Conservation (phyloP, 2,113 vertebrate genomes). For the Chionis minor region DNA sequence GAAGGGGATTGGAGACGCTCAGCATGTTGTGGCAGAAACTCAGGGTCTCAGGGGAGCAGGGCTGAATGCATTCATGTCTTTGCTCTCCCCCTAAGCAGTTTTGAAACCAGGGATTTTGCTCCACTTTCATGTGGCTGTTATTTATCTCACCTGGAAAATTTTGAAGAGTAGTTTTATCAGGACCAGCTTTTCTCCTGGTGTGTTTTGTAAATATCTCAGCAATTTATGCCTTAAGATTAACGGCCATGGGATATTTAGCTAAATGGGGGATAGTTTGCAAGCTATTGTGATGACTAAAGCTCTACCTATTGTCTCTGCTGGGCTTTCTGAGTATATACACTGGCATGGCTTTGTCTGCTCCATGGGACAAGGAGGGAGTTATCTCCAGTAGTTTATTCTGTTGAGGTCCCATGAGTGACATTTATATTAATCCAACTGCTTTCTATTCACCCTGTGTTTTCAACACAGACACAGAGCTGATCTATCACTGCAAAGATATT, state of each 20-base stretch:
- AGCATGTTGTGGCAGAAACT: not conserved
- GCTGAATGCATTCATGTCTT: not conserved
- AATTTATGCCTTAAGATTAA: not conserved
- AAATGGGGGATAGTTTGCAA: not conserved
- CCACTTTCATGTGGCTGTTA: rapidly evolving
- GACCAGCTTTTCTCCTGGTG: rapidly evolving
- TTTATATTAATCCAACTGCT: not conserved
- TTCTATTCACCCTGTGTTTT: not conserved
- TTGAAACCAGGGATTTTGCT: not conserved
- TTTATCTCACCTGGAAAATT: not conserved
- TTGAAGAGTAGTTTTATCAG: rapidly evolving
- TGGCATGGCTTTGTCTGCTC: not conserved
- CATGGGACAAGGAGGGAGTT: not conserved
- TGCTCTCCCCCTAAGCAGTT: not conserved
- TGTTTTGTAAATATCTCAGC: not conserved
- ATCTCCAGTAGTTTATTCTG: not conserved
- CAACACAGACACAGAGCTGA: not conserved
- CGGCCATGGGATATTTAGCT: not conserved
- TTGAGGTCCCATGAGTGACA: not conserved
- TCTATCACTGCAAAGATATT: not conserved
- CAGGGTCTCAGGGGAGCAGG: not conserved
- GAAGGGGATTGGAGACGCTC: not conserved
- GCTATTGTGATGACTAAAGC: not conserved
- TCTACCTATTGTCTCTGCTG: not conserved
- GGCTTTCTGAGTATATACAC: not conserved